Evolutionary conservation across 2,888 invertebrate genomes (phyloP).

Genomic region (Eupithecia abbreviata): DNA sequence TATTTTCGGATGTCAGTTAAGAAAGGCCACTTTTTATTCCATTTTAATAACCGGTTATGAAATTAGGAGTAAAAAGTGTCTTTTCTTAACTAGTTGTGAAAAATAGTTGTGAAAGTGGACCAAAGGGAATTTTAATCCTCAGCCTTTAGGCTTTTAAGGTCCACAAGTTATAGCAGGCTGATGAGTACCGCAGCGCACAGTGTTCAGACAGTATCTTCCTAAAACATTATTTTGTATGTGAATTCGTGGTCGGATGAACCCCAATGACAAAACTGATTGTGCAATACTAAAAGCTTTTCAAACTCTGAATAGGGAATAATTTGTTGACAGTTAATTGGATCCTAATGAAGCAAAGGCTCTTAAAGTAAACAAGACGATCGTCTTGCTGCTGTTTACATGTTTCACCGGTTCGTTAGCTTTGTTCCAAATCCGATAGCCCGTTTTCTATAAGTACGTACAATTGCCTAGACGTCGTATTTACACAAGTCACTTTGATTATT

Average conservation of each 20-base stretch:
- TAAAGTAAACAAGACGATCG: slow-evolving; percentile 82
- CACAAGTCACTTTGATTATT: slow-evolving; percentile 32
- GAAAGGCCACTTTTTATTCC: no score
- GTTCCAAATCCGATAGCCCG: slow-evolving; percentile 78
- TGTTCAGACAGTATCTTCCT: not conserved
- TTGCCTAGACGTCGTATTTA: slow-evolving; percentile 40
- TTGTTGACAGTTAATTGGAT: slow-evolving; percentile 83
- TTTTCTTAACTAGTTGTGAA: no score
- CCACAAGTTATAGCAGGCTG: not conserved
- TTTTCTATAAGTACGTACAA: slow-evolving; percentile 43
- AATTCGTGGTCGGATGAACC: no score
- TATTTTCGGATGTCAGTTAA: no score
- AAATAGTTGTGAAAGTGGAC: no score
- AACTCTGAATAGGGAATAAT: slow-evolving; percentile 72
- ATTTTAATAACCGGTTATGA: no score
- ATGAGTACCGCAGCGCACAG: not conserved
- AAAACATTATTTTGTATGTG: no score
- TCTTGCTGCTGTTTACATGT: slow-evolving; percentile 83
- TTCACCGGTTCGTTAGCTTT: slow-evolving; percentile 83
- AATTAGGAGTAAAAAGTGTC: no score
- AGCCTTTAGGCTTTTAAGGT: no score
- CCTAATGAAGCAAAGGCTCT: slow-evolving; percentile 84
- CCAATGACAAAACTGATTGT: slow-evolving; percentile 18
- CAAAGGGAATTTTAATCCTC: no score
- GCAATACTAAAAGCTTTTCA: slow-evolving; percentile 51